These are phyloP conservation scores for Nephila pilipes DNA, from an alignment of 1,140 invertebrate genomes.

Conservation along the genomic window DNA sequence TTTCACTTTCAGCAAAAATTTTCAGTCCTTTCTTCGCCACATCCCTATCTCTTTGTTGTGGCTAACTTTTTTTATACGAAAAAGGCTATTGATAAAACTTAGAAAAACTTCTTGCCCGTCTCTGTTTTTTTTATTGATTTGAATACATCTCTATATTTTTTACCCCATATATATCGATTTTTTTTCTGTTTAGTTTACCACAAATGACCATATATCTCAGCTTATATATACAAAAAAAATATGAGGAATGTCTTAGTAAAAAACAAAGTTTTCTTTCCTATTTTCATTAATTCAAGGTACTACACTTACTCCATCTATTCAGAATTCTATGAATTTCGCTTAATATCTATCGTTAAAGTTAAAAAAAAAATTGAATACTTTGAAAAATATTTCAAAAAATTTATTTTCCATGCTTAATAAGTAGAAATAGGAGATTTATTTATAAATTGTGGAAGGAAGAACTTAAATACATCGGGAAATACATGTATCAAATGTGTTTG, in stretches of 20 bases:
- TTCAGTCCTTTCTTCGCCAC: background rate
- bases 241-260: background rate
- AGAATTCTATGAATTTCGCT: too few relatives aligned
- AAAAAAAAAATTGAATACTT: too few relatives aligned
- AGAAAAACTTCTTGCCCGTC: background rate
- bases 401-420: too few relatives aligned
- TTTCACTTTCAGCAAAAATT: background rate
- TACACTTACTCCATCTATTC: too few relatives aligned
- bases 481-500: too few relatives aligned
- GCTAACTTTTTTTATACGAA: background rate
- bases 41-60: background rate
- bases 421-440: too few relatives aligned
- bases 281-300: background rate
- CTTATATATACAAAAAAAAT: background rate
- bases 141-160: background rate
- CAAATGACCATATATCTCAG: background rate
- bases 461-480: too few relatives aligned
- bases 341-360: too few relatives aligned
- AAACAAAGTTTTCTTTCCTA: background rate
- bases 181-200: background rate
- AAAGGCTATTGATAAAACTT: background rate
- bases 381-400: too few relatives aligned
- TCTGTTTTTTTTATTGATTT: constrained; percentile 12
- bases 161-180: background rate
- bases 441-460: too few relatives aligned